Base-by-base conservation (phyloP, 2,888 invertebrate genomes). In the Andrena minutula region DNA sequence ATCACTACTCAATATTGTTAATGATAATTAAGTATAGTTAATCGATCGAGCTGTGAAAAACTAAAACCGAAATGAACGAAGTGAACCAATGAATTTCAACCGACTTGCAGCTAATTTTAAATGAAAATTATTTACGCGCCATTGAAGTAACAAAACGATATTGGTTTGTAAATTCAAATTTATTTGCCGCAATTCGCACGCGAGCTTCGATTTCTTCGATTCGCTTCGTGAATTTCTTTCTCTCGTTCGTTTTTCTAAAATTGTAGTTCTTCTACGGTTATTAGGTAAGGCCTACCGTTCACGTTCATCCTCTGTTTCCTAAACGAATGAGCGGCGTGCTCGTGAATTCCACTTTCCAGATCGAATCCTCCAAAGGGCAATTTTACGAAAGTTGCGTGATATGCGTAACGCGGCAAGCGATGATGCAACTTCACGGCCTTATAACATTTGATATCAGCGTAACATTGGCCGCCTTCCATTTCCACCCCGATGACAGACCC, bases 1-100 rank as follows among this genome's bases (percentile, higher is more conserved):
- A 66, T 79, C 70, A 66, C 68, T 79, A 79, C 35, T 47, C 76
- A 75, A 79, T 85, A 86, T 60, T 76, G 74, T 86, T 84, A 85
- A 82, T 79, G 23, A 82, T 81, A 86, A 86, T 82, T 76, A 85
- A 60, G 66, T 72, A 63, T 66, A 78, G 47, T 56, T 53, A 80
- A 66, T 75, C 30, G 49, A 70, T 72, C 75, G 65, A 73, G 75
- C 72, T 69, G 68, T 41, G 69, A 75, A 56, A 58, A 56, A 73
- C 68, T 53, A 23, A 61, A 64, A 28, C 41, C 20, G 71, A 60
- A 73, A 69, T 79, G 63, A 63, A 51, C 80, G 70, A 80, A 56
- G 70, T 65, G 61, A 70, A 26, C 49, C 20, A 60, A 56, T 69
- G 53, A 23, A 63, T 23, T 53, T 51, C 23, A 35, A 8, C n/a